Evolutionary conservation across 2,888 invertebrate species (phyloP).

Genomic region (Rhimphoctona megacephalus): DNA sequence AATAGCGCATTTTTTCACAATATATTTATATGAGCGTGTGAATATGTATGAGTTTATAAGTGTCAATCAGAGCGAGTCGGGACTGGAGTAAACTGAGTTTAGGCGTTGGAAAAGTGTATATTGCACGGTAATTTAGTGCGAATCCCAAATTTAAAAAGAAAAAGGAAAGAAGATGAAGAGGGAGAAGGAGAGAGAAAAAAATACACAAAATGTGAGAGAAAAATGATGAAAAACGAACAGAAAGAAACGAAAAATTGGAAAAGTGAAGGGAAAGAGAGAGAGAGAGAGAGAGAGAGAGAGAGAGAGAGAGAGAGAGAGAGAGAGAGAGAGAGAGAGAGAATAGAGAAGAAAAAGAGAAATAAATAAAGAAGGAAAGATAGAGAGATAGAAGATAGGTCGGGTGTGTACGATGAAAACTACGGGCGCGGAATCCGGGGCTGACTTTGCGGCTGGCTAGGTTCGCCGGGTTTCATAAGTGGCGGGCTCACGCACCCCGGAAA

Average conservation of each 20-base stretch:
- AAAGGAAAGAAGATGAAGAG: not conserved
- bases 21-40: not conserved
- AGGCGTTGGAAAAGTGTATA: slow-evolving; percentile 51
- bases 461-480: slow-evolving; percentile 72
- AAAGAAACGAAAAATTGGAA: no score
- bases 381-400: slow-evolving; percentile 54
- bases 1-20: not conserved
- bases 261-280: not conserved
- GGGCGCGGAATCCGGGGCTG: slow-evolving; percentile 68
- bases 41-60: slow-evolving; percentile 62
- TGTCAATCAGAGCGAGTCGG: slow-evolving; percentile 81
- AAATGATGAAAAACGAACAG: not conserved
- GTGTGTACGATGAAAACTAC: slow-evolving; percentile 53
- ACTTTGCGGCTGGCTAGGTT: slow-evolving; percentile 71
- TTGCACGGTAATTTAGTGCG: slow-evolving; percentile 74
- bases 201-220: not conserved
- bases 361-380: slow-evolving; percentile 65
- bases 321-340: not conserved
- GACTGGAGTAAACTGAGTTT: slow-evolving; percentile 62
- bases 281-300: not conserved
- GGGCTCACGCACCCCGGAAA: slow-evolving; percentile 74
- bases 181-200: not conserved
- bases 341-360: slow-evolving; percentile 49
- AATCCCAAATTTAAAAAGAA: slow-evolving; percentile 77
- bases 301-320: not conserved